A percentile compares a stretch with the other conserved stretches of the same genome.
These are phyloP conservation scores for Protonibea diacanthus DNA, from an alignment of 2,797 vertebrate species.

Conservation along the genomic window DNA sequence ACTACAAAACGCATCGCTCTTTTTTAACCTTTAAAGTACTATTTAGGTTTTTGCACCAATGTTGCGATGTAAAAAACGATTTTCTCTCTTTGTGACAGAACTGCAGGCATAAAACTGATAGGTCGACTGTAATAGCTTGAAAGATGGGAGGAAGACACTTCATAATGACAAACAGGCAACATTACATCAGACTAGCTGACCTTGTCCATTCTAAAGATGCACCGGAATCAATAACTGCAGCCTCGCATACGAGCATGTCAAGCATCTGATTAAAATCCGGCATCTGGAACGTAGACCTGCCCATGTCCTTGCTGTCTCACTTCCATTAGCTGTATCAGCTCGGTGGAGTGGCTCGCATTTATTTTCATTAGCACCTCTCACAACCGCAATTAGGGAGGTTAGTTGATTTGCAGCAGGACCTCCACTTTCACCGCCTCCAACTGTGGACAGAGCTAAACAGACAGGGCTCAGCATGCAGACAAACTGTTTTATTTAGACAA, in stretches of 20 bases:
- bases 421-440: constrained; percentile 42
- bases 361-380: constrained; percentile 83
- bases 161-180: constrained; percentile 42
- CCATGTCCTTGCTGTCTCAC: constrained; percentile 62
- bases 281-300: constrained; percentile 54
- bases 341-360: constrained; percentile 69
- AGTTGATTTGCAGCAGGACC: constrained; percentile 69
- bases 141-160: constrained; percentile 14
- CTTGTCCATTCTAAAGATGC: constrained; percentile 41
- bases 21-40: background rate
- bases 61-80: background rate
- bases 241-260: constrained; percentile 60
- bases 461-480: constrained; percentile 16
- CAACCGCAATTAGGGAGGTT: constrained; percentile 71
- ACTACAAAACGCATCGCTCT: background rate
- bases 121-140: background rate
- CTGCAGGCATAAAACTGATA: background rate
- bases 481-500: constrained; percentile 11
- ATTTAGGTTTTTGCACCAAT: background rate
- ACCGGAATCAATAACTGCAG: constrained; percentile 60
- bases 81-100: background rate
- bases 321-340: constrained; percentile 79
- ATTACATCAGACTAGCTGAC: constrained; percentile 41
- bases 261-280: constrained; percentile 66
- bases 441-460: constrained; percentile 50